phyloP scores from a whole-genome alignment of 2,797 vertebrate species.

The Pseudochromis fuscus region DNA sequence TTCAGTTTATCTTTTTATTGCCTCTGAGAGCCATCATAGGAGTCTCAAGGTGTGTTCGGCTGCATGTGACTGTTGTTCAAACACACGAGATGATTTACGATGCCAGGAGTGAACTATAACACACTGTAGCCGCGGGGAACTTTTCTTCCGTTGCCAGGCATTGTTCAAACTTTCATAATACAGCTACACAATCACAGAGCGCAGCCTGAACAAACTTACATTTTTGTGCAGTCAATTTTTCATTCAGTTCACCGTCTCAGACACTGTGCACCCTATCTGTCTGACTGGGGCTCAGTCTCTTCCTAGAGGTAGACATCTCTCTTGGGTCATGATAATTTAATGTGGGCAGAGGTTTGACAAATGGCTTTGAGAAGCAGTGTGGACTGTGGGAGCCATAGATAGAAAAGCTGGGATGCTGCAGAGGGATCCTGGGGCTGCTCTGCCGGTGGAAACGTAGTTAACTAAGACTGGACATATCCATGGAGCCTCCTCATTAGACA shows the following conservation, averaged over 20 bases:
- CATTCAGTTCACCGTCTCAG: conserved; percentile 51
- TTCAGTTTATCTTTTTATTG: conserved; percentile 58
- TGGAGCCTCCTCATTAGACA: conserved; percentile 81
- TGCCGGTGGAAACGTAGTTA: conserved; percentile 72
- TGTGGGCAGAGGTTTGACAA: conserved; percentile 78
- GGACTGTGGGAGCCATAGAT: conserved; percentile 60
- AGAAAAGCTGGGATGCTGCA: conserved; percentile 50
- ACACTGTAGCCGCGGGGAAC: conserved; percentile 25
- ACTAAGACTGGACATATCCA: conserved; percentile 70
- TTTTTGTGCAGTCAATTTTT: conserved; percentile 71
- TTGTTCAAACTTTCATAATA: conserved; percentile 51
- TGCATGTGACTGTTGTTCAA: conserved; percentile 37
- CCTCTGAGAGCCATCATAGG: conserved; percentile 48
- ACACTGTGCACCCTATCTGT: conserved; percentile 49
- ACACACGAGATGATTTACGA: conserved; percentile 64
- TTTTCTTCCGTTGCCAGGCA: conserved; percentile 35
- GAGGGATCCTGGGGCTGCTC: conserved; percentile 63
- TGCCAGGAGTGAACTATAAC: conserved; percentile 38
- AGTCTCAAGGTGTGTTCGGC: conserved; percentile 33
- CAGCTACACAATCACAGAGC: conserved; percentile 48
- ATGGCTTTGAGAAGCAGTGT: conserved; percentile 66
- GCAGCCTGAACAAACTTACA: conserved; percentile 53
- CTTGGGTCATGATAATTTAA: conserved; percentile 79
- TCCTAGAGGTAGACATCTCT: conserved; percentile 67
- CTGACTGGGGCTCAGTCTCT: conserved; percentile 52